Base-by-base conservation (phyloP, 2,113 vertebrate genomes). In the Pimephales promelas region DNA sequence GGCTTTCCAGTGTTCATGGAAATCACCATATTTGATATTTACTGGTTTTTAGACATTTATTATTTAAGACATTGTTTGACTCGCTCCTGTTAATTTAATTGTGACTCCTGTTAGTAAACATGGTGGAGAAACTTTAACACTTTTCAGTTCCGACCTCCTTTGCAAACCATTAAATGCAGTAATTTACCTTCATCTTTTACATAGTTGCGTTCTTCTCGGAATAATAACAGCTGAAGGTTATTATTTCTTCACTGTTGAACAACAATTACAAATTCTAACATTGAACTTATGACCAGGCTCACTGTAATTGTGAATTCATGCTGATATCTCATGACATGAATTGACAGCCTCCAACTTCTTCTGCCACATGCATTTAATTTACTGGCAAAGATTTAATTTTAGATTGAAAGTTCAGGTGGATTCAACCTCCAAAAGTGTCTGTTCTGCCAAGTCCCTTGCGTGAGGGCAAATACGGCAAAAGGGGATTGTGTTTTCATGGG, bases 341-440 rank as follows among this genome's bases (percentile, higher is more conserved):
- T 13, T 61, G 62, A 82, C 1, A 45, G 75, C 56, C 64, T 82
- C 8, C 85, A 62, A 83, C 75, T 45, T 68, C 34, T 79, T 54
- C 56, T 56, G 43, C 61, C 28, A 64, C 56, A 36, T 56, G 16
- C 73, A 73, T 66, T 84, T 85, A 81, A 88, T 88, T 88, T 81
- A 73, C 22, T 61, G 62, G 22, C 22, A 57, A 78, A 86, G 34
- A 82, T 83, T 86, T 86, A 61, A 72, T 83, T 85, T 64, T 24
- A 80, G 86, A 83, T 80, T 66, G 56, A 83, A 84, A 81, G 76
- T 86, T 83, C 76, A 80, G 85, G 57, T 80, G 66, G 66, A 64
- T 83, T 47, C 34, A 77, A 54, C 72, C 40, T 71, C 56, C 18
- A 5, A 59, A 81, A 79, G 28, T 1, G 45, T 31, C 40, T 26